These are phyloP conservation scores for Poliocrania exsul DNA, from an alignment of 2,797 vertebrate species.

Conservation along the genomic window DNA sequence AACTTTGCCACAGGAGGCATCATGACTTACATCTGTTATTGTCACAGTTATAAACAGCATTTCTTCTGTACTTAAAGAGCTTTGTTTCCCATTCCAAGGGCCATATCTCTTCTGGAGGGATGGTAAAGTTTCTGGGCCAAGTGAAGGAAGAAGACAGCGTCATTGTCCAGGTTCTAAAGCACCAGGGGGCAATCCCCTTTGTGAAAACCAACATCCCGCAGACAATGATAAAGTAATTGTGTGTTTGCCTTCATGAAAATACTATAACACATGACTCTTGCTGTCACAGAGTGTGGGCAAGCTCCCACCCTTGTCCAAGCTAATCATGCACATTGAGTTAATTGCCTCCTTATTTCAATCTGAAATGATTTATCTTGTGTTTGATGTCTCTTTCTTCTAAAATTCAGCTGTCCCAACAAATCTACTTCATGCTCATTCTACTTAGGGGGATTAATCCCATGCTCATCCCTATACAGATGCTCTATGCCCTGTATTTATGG, in stretches of 20 bases:
- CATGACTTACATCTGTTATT: neutral
- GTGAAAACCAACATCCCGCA: constrained; percentile 86
- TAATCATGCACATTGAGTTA: neutral
- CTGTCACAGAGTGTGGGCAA: neutral
- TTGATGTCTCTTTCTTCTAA: neutral
- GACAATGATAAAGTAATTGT: constrained; percentile 77
- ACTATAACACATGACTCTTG: neutral
- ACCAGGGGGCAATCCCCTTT: constrained; percentile 86
- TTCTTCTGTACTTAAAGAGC: neutral
- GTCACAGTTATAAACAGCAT: neutral
- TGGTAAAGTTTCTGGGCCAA: constrained; percentile 72
- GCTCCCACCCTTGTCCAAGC: neutral
- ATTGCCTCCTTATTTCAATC: neutral
- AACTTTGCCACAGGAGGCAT: neutral
- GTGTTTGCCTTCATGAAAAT: neutral
- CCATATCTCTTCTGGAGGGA: constrained; percentile 75
- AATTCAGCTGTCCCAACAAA: neutral
- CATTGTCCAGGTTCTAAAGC: constrained; percentile 82
- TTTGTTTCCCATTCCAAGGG: constrained; percentile 62
- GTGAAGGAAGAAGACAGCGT: constrained; percentile 75
- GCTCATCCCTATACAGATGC: rapidly evolving
- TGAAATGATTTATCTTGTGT: neutral
- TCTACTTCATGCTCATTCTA: neutral
- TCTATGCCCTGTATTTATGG: neutral
- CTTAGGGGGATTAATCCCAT: neutral